Evolutionary conservation across 2,888 invertebrate species (phyloP), one percentile per base, ranked within the genome.

Genomic region (Acleris holmiana): DNA sequence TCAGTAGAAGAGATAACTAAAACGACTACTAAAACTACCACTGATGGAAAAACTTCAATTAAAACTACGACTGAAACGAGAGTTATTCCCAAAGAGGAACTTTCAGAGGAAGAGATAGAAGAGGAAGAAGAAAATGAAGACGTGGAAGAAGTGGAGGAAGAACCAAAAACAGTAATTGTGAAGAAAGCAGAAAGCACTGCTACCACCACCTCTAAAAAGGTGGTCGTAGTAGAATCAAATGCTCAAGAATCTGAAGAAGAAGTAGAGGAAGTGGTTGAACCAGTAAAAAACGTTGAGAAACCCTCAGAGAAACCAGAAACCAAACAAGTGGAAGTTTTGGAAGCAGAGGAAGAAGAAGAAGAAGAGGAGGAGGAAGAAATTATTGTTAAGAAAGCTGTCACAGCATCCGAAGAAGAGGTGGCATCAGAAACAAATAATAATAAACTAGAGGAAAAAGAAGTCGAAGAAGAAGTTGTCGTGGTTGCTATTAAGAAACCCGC

Each of bases 31-130:
- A 91, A 80, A 76, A 91, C 90, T 2, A 92, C 88, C 6, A 78
- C 86, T 58, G 89, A 92, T 69, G 92, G 92, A 15, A 90, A 82
- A 72, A 90, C 89, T 29, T 88, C 89, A 77, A 90, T 88, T 17
- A 82, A 79, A 71, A 91, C 90, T 7, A 86, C 85, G 79, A 91
- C 85, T 17, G 89, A 91, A 74, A 91, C 87, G n/a, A 85, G 75
- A 67, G 86, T 81, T 47, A 80, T 86, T 69, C 88, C 92, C 1
- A 89, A 91, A 74, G 85, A 85, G 67, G 84, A 79, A 58, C 79
- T 79, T n/a, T 60, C 61, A 15, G 68, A 67, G 23, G 74, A 74
- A 62, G 76, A 75, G 49, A 70, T 69, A 13, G 70, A 68, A n/a
- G 69, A 66, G 49, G 67, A 71, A n/a, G 71, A 78, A 57, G 84